Base-by-base conservation (phyloP, 2,888 invertebrate species). In the Acleris emargana region DNA sequence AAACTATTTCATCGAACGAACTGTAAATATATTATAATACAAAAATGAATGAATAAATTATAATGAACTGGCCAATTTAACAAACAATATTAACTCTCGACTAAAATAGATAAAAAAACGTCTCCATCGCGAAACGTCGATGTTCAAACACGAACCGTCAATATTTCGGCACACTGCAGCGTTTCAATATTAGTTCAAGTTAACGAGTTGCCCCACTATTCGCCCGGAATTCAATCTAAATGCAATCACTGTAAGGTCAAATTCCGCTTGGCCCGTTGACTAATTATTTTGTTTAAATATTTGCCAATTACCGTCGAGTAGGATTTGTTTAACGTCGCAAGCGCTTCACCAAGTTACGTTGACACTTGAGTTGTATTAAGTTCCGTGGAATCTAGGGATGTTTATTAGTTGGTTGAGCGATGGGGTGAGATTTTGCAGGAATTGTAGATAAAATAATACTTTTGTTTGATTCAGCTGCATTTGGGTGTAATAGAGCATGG, bases 201-300 rank as follows among this genome's bases (percentile, higher is more conserved):
- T 68, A 63, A 67, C 68, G 67, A 68, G 67, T 67, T 68, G 50
- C 42, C 43, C 25, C n/a, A 9, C 49, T 17, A 38, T 3, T 18
- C 51, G 25, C 11, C 16, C 32, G 5, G 69, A 76, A 75, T 42
- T 67, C 59, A 54, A 71, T 75, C 71, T 58, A 73, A 70, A 67
- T 32, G 50, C 42, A 20, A 43, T 20, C 9, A 9, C 5, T 11
- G 42, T 69, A 70, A 64, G 68, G 75, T 60, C 54, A 22, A 50
- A 54, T 72, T 71, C 78, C n/a, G 55, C 22, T 25, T 32, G 28
- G 16, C n/a, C 3, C 32, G 6, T 17, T 25, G 59, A 78, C 75
- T 78, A 76, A 78, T 78, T 78, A 78, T 75, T 79, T 76, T 75
- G 79, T 76, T 74, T 76, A 78, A 78, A 78, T 78, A 78, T 78